Conservation (phyloP, 2,113 vertebrate species). For the Bostrychus sinensis region DNA sequence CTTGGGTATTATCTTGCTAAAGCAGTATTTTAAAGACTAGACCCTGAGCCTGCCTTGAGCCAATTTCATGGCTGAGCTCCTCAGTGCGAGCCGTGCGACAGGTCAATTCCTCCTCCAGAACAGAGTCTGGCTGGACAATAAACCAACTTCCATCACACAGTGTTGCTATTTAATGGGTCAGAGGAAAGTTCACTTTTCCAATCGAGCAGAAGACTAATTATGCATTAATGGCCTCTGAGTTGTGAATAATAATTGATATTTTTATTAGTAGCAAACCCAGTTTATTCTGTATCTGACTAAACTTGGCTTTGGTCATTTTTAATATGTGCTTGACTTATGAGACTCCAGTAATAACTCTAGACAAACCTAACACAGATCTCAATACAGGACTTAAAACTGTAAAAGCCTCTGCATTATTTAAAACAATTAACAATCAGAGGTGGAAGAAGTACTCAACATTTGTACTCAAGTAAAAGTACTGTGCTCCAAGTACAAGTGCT, state of each 20-base stretch:
- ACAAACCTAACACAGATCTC: no score
- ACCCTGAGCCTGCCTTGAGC: slow-evolving; percentile 52
- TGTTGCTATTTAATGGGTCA: slow-evolving; percentile 62
- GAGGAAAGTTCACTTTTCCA: slow-evolving; percentile 47
- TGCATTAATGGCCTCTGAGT: slow-evolving; percentile 31
- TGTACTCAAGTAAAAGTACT: no score
- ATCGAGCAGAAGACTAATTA: slow-evolving; percentile 33
- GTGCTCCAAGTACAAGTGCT: no score
- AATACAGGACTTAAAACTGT: no score
- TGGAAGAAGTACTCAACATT: no score
- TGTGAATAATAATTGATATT: background rate
- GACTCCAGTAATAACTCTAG: no score
- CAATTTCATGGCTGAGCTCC: slow-evolving; percentile 77
- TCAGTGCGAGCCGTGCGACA: slow-evolving; percentile 55
- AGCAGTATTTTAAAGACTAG: slow-evolving; percentile 59
- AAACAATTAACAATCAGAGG: background rate
- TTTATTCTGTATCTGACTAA: background rate
- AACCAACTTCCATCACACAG: slow-evolving; percentile 35
- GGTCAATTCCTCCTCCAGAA: slow-evolving; percentile 58
- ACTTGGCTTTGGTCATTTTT: no score
- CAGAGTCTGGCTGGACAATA: slow-evolving; percentile 33
- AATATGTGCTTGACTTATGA: no score
- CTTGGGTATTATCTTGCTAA: slow-evolving; percentile 33
- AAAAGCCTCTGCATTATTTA: background rate
- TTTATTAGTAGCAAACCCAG: background rate